phyloP scores from a whole-genome alignment of 1,140 invertebrate species.

The Drosophila arizonae region DNA sequence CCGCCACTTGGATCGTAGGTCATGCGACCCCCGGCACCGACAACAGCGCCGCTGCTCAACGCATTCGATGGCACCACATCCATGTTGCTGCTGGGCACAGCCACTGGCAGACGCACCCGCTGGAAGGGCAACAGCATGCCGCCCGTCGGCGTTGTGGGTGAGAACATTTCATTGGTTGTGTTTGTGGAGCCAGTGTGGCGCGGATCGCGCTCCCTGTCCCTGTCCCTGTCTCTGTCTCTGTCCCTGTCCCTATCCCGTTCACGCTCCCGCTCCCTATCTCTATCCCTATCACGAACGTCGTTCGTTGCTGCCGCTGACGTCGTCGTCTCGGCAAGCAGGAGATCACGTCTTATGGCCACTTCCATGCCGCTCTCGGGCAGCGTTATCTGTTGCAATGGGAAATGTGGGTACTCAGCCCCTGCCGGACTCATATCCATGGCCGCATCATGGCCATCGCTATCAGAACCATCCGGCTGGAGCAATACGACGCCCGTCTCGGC shows the following conservation, averaged over 20 bases:
- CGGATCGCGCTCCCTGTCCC: slow-evolving; percentile 2
- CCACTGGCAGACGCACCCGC: slow-evolving; percentile 76
- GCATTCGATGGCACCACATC: slow-evolving; percentile 77
- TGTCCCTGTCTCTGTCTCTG: background rate
- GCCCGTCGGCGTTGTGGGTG: slow-evolving; percentile 66
- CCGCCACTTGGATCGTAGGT: slow-evolving; percentile 57
- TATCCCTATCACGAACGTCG: slow-evolving; percentile 28
- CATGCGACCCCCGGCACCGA: slow-evolving; percentile 39
- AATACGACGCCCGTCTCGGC: slow-evolving; percentile 75
- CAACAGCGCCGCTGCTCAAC: slow-evolving; percentile 26
- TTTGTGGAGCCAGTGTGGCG: background rate
- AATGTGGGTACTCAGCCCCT: slow-evolving; percentile 59
- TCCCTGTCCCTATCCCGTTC: background rate
- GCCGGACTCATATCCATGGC: slow-evolving; percentile 67
- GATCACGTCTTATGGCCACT: slow-evolving; percentile 76
- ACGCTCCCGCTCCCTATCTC: background rate
- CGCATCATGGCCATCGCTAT: slow-evolving; percentile 61
- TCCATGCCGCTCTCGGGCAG: slow-evolving; percentile 80
- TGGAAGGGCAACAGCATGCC: slow-evolving; percentile 81
- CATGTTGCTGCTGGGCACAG: slow-evolving; percentile 74
- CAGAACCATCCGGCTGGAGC: slow-evolving; percentile 66
- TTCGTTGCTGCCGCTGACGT: slow-evolving; percentile 1
- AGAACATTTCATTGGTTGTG: slow-evolving; percentile 76
- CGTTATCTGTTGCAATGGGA: slow-evolving; percentile 72
- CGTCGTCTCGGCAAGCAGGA: slow-evolving; percentile 61